Evolutionary conservation across 2,797 vertebrate species (phyloP).

Genomic region (Rallus crepitans): DNA sequence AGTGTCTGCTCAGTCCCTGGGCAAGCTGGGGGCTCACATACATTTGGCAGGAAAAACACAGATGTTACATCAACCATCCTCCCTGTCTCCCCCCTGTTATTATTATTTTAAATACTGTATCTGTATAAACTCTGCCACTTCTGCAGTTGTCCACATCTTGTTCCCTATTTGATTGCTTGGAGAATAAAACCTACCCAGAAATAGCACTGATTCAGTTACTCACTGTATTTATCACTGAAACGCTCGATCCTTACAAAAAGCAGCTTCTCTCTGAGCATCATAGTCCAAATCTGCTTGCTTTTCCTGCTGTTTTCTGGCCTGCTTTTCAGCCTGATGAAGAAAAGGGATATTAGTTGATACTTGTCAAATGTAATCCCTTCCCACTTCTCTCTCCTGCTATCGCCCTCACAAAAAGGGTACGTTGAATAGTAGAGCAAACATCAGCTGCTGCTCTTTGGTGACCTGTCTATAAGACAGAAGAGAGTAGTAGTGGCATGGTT

Average conservation of each 20-base stretch:
- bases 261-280: constrained; percentile 59
- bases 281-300: constrained; percentile 79
- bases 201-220: constrained; percentile 76
- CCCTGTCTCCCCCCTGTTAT: accelerated
- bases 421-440: background rate
- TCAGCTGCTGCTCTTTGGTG: background rate
- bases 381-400: background rate
- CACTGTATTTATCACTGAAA: constrained; percentile 83
- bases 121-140: background rate
- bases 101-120: background rate
- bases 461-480: background rate
- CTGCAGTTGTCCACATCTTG: constrained; percentile 45
- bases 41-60: background rate
- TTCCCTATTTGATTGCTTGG: constrained; percentile 77
- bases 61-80: background rate
- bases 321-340: constrained; percentile 45
- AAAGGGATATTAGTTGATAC: background rate
- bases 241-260: constrained; percentile 79
- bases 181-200: constrained; percentile 74
- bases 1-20: background rate
- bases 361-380: background rate
- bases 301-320: constrained; percentile 65
- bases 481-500: background rate
- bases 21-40: background rate
- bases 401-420: background rate